A percentile compares a stretch with the other conserved stretches of the same genome.
Evolutionary conservation across 2,888 invertebrate species (phyloP).

Genomic region (Saturnia pavonia): DNA sequence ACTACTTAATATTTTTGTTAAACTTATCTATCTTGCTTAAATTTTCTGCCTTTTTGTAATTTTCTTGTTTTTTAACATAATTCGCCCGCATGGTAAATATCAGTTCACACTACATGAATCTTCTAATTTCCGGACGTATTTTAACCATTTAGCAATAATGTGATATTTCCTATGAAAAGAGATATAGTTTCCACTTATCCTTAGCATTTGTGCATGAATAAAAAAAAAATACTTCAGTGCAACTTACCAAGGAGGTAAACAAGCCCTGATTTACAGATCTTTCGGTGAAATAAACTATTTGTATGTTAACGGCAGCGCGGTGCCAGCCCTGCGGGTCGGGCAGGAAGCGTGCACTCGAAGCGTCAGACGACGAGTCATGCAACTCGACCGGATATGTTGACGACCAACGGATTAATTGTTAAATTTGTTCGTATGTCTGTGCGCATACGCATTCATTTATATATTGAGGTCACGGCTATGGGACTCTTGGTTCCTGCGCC

Average conservation of each 20-base stretch:
- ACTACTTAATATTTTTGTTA: too few species aligned
- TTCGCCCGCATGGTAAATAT: too few species aligned
- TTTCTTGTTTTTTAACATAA: too few species aligned
- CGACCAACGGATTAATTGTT: conserved; percentile 19
- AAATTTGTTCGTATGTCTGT: conserved; percentile 10
- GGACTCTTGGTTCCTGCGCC: background rate
- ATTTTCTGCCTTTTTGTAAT: too few species aligned
- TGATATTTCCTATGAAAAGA: too few species aligned
- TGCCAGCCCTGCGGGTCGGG: conserved; percentile 14
- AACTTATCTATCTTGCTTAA: too few species aligned
- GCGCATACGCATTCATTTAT: conserved; percentile 14
- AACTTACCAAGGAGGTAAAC: too few species aligned
- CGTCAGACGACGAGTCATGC: conserved; percentile 20
- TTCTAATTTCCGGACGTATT: background rate
- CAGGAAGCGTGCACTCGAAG: conserved; percentile 22
- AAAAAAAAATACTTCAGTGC: too few species aligned
- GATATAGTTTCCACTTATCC: too few species aligned
- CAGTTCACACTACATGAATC: too few species aligned
- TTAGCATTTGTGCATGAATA: too few species aligned
- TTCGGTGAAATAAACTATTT: background rate
- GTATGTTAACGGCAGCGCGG: background rate
- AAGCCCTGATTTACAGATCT: background rate
- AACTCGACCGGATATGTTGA: conserved; percentile 14
- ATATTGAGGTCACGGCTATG: conserved; percentile 21
- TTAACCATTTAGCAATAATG: background rate